Evolutionary conservation across 2,797 vertebrate species (phyloP).

Genomic region (Periparus ater): DNA sequence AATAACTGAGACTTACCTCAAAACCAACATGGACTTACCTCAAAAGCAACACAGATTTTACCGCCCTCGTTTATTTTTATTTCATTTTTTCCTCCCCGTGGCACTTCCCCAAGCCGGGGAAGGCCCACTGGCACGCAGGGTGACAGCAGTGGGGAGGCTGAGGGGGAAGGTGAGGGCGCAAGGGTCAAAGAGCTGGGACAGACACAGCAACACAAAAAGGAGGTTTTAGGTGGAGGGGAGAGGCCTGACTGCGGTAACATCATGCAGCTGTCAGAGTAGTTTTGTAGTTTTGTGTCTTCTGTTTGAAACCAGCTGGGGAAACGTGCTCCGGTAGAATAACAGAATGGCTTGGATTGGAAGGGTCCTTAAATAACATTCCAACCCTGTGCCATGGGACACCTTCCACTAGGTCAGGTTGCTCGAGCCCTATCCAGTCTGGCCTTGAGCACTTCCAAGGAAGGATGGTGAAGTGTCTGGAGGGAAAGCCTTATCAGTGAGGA

Average conservation of each 20-base stretch:
- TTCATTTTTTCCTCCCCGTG: accelerated
- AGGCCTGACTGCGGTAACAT: accelerated
- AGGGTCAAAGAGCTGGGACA: neutral
- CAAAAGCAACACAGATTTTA: neutral
- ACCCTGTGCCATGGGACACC: neutral
- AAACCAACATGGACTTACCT: neutral
- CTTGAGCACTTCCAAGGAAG: neutral
- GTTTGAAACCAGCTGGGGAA: neutral
- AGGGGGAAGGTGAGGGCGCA: accelerated
- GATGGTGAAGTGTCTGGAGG: neutral
- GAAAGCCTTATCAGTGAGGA: neutral
- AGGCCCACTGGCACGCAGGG: accelerated
- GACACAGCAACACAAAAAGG: neutral
- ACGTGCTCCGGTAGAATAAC: accelerated
- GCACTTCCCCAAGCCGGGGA: accelerated
- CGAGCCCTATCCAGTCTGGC: neutral
- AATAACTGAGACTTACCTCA: neutral
- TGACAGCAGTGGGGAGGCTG: accelerated
- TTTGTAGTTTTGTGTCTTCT: neutral
- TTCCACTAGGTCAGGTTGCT: neutral
- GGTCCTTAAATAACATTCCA: neutral
- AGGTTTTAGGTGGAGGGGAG: neutral
- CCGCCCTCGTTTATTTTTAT: accelerated
- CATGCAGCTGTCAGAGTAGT: neutral
- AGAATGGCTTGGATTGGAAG: neutral